phyloP scores from a whole-genome alignment of 2,797 vertebrate genomes.

The Tachyglossus aculeatus region DNA sequence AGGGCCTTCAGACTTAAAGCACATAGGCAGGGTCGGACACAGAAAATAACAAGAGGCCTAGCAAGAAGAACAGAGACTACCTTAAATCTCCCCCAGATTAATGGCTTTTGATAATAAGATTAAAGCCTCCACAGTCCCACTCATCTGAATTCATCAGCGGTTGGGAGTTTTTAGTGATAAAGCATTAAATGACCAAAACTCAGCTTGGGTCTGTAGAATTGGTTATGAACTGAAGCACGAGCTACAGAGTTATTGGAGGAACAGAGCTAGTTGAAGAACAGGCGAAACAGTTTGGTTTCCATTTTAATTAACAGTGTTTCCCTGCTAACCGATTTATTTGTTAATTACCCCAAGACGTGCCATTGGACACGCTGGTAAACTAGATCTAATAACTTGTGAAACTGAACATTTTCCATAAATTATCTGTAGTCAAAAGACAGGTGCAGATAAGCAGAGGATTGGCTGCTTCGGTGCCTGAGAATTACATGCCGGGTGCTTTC shows the following conservation, averaged over 20 bases:
- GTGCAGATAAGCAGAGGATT: neutral
- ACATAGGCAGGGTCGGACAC: no score
- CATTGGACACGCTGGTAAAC: neutral
- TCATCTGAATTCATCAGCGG: no score
- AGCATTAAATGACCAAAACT: no score
- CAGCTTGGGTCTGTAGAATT: no score
- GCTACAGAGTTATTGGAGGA: no score
- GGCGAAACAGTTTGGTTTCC: constrained; percentile 4
- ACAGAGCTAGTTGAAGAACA: neutral
- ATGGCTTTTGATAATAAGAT: neutral
- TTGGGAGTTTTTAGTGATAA: no score
- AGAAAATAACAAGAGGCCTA: no score
- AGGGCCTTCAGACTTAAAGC: no score
- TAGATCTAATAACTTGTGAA: neutral
- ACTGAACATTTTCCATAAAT: neutral
- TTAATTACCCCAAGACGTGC: neutral
- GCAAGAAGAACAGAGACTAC: no score
- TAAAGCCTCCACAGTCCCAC: no score
- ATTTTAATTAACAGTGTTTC: neutral
- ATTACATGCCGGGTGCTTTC: no score
- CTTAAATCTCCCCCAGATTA: neutral
- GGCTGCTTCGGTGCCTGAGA: neutral
- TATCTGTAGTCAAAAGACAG: constrained; percentile 3
- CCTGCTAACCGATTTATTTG: neutral
- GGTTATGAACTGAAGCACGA: no score